Base-by-base conservation (phyloP, 2,797 vertebrate species). In the Emys orbicularis region DNA sequence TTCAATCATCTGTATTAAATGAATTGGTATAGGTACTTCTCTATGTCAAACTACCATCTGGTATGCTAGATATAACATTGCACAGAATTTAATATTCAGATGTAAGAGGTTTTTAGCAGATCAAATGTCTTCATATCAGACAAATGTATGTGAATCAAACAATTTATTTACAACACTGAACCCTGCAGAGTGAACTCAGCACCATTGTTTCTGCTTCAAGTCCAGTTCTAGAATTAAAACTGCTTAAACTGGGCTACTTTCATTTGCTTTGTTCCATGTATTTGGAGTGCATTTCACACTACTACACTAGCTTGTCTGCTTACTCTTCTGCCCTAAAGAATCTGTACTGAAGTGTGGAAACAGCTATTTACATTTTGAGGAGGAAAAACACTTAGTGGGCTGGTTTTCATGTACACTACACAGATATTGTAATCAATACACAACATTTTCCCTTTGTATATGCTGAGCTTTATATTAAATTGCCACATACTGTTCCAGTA, bases 401-500 rank as follows among this genome's bases (percentile, higher is more conserved):
- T 54, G 81, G 89, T 83, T 72, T n/a, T 57, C 25, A 18, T 11
- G 74, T 68, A 93, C 86, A 25, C 79, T 83, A 25, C 41, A 90
- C 47, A 49, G 34, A 37, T 37, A 27, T 18, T 56, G 79, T 52
- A 81, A 95, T 77, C 82, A 34, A 96, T 83, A 94, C 0, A 4
- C 82, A 90, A 4, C 82, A 90, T 76, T 76, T 96, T 82, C 90
- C 84, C 88, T 74, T 94, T 84, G 82, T 72, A 15, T 61, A 90
- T 91, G 8, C 80, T 93, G 31, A 89, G 77, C 83, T 92, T 96
- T 81, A 79, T 94, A 97, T 91, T 82, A 95, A 96, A 96, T 94
- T 90, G 90, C 96, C 98, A 98, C 98, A 85, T 98, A 99, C 99
- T 98, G 99, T 99, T 99, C 99, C 99, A 97, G 99, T 98, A 97